Conservation (phyloP, 1,140 invertebrate species). For the Pseudomyrmex dendroicus region DNA sequence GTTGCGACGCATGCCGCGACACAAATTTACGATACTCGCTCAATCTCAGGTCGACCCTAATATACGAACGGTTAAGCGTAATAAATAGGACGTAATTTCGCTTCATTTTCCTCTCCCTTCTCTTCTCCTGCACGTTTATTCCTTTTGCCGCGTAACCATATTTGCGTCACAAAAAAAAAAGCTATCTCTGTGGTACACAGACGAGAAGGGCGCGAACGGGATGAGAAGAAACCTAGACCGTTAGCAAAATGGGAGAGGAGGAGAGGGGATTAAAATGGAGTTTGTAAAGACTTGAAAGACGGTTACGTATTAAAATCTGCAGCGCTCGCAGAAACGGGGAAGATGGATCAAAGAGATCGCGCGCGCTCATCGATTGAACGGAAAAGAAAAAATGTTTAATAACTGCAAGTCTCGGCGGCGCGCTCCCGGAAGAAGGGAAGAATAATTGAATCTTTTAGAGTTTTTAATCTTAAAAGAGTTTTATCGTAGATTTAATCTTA, state of each 20-base stretch:
- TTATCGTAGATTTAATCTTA: conserved; percentile 24
- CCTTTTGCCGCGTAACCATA: background rate
- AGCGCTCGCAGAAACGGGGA: conserved; percentile 15
- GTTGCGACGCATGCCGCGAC: background rate
- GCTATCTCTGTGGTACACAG: conserved; percentile 4
- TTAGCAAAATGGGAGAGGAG: conserved; percentile 18
- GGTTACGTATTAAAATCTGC: conserved; percentile 53
- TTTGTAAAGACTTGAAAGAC: conserved; percentile 50
- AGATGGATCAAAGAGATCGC: conserved; percentile 52
- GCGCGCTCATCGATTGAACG: conserved; percentile 46
- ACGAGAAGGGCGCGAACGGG: background rate
- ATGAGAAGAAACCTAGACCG: conserved; percentile 27
- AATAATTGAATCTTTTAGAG: conserved; percentile 49
- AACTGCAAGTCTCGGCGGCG: conserved; percentile 23
- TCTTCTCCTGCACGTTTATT: background rate
- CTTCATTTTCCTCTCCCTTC: conserved; percentile 42
- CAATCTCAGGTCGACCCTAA: conserved; percentile 20
- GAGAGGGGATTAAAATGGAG: conserved; percentile 49
- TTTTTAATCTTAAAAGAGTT: too few species aligned
- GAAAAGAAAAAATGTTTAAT: conserved; percentile 51
- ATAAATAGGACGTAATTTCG: conserved; percentile 51
- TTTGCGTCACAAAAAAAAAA: conserved; percentile 15
- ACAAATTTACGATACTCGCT: conserved; percentile 21
- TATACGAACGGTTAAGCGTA: conserved; percentile 21
- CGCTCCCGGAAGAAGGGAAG: conserved; percentile 4